A percentile compares a stretch with the other conserved stretches of the same genome.
Conservation (phyloP, 2,797 vertebrate species). For the Octomys mimax region DNA sequence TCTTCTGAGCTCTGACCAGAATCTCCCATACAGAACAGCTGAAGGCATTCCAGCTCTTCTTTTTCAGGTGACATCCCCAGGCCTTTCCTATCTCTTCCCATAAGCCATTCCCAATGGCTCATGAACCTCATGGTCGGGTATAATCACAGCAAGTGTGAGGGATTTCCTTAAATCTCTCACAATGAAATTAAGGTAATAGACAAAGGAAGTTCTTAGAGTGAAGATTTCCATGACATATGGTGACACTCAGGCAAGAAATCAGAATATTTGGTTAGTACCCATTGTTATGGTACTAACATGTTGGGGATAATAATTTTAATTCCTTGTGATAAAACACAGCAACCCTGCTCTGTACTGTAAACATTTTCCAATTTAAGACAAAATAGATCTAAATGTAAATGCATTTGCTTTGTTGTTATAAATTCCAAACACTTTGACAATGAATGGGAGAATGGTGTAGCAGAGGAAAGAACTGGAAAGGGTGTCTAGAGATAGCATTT, state of each 20-base stretch:
- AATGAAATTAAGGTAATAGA: background rate
- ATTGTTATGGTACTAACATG: background rate
- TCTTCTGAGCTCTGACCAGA: too few relatives aligned
- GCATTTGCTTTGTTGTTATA: constrained; percentile 38
- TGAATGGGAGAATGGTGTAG: background rate
- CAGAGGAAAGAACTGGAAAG: background rate
- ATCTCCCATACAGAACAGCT: too few relatives aligned
- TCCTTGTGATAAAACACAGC: constrained; percentile 59
- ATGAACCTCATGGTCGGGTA: too few relatives aligned
- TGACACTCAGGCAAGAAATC: background rate
- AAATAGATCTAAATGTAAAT: constrained; percentile 5
- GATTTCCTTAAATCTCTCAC: background rate
- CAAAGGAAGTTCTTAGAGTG: background rate
- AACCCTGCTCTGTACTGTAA: background rate
- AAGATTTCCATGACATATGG: background rate
- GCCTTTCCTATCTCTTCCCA: too few relatives aligned
- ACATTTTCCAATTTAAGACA: constrained; percentile 41
- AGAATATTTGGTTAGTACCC: background rate
- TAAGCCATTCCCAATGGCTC: too few relatives aligned
- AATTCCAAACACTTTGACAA: background rate
- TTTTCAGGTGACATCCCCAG: too few relatives aligned
- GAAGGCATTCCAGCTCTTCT: too few relatives aligned
- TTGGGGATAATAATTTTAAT: constrained; percentile 61
- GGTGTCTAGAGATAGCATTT: background rate
- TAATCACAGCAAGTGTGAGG: too few relatives aligned